Conservation (phyloP, 2,797 vertebrate species). For the Pelobates cultripes region DNA sequence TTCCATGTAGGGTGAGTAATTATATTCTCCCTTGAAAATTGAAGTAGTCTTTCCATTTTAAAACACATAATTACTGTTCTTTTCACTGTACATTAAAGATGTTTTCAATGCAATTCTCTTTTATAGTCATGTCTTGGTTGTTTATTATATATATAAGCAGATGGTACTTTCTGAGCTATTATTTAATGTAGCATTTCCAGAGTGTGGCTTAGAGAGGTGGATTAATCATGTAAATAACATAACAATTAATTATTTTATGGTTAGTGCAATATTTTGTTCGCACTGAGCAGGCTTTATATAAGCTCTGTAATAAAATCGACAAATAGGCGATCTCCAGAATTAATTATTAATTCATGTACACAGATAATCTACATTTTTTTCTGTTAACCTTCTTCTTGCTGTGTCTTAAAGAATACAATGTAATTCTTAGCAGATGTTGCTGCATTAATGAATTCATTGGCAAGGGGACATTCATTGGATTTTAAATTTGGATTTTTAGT, state of each 20-base stretch:
- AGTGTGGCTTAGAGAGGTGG: not conserved
- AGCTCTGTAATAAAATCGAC: not conserved
- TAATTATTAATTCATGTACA: not conserved
- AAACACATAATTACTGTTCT: too few species aligned
- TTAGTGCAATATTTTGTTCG: not conserved
- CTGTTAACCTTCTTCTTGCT: not conserved
- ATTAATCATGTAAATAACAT: not conserved
- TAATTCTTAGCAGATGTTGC: not conserved
- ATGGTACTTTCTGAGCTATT: not conserved
- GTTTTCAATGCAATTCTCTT: too few species aligned
- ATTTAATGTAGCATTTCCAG: not conserved
- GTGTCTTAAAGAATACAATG: not conserved
- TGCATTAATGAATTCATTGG: too few species aligned
- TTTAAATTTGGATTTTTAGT: too few species aligned
- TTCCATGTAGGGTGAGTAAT: too few species aligned
- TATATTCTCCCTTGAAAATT: too few species aligned
- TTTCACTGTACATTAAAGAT: too few species aligned
- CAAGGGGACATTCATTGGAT: too few species aligned
- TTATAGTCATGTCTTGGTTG: too few species aligned
- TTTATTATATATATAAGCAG: too few species aligned
- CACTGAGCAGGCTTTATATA: not conserved
- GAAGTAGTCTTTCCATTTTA: too few species aligned
- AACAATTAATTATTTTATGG: not conserved
- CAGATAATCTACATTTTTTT: not conserved
- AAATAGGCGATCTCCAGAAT: not conserved